Evolutionary conservation across 2,113 vertebrate species (phyloP).

Genomic region (Carassius gibelio): DNA sequence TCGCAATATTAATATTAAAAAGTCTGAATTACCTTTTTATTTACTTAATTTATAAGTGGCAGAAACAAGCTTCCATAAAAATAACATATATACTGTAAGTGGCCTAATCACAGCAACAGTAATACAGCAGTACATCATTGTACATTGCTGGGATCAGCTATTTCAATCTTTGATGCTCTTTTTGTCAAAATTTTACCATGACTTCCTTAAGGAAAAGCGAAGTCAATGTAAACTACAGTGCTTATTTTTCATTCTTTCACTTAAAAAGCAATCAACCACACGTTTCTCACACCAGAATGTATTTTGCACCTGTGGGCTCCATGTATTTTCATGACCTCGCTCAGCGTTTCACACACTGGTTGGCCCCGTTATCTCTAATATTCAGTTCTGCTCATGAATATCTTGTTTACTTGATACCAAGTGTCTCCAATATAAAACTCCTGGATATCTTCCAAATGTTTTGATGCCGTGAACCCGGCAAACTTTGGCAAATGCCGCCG

Average conservation of each 20-base stretch:
- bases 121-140: too few species aligned
- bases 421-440: constrained; percentile 14
- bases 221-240: neutral
- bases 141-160: too few species aligned
- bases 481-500: neutral
- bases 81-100: too few species aligned
- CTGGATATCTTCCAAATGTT: constrained; percentile 12
- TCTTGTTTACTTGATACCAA: neutral
- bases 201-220: neutral
- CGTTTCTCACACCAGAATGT: neutral
- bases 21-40: too few species aligned
- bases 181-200: neutral
- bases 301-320: neutral
- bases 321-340: neutral
- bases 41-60: too few species aligned
- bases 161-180: neutral
- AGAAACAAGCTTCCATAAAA: too few species aligned
- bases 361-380: neutral
- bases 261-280: neutral
- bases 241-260: neutral
- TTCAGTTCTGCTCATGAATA: constrained; percentile 27
- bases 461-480: neutral
- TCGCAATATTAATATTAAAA: too few species aligned
- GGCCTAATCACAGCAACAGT: too few species aligned
- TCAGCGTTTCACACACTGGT: neutral